Evolutionary conservation across 2,113 vertebrate species (phyloP).

Genomic region (Andinoacara biseriatus): DNA sequence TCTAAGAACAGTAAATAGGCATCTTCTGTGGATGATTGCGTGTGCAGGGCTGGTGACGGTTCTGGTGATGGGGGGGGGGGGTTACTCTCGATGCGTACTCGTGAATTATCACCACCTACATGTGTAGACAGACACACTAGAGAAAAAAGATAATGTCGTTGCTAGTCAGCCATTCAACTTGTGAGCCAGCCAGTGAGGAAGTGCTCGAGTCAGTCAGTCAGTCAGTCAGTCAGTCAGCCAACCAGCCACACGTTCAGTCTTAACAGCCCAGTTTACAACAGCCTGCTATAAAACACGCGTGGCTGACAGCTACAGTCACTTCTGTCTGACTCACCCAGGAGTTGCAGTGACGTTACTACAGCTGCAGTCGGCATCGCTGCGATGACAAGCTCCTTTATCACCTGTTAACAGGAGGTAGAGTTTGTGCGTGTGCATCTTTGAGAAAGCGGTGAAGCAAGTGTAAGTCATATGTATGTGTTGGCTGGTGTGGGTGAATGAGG

Average conservation of each 20-base stretch:
- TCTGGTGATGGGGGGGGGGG: neutral
- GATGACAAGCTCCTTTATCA: slow-evolving; percentile 77
- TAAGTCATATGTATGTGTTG: slow-evolving; percentile 9
- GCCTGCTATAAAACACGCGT: slow-evolving; percentile 70
- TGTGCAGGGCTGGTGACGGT: neutral
- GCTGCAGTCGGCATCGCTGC: slow-evolving; percentile 32
- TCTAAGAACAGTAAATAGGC: neutral
- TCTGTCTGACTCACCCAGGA: slow-evolving; percentile 72
- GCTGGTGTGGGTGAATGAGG: slow-evolving; percentile 14
- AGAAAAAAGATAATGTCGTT: slow-evolving; percentile 7
- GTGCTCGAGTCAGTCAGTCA: slow-evolving; percentile 21
- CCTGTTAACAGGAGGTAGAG: slow-evolving; percentile 76
- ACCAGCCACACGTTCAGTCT: slow-evolving; percentile 28
- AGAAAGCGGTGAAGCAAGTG: slow-evolving; percentile 33
- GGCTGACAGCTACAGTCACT: slow-evolving; percentile 73
- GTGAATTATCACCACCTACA: neutral
- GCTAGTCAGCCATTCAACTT: slow-evolving; percentile 2
- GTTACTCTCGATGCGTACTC: neutral
- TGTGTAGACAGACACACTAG: neutral
- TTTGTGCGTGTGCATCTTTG: slow-evolving; percentile 11
- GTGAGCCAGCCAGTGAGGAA: slow-evolving; percentile 19
- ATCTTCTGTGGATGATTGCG: neutral
- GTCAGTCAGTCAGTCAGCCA: slow-evolving; percentile 25
- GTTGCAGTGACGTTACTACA: slow-evolving; percentile 42
- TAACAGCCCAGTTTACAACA: slow-evolving; percentile 70